Conservation (phyloP, 2,888 invertebrate genomes). For the Drosophila peninsularis region DNA sequence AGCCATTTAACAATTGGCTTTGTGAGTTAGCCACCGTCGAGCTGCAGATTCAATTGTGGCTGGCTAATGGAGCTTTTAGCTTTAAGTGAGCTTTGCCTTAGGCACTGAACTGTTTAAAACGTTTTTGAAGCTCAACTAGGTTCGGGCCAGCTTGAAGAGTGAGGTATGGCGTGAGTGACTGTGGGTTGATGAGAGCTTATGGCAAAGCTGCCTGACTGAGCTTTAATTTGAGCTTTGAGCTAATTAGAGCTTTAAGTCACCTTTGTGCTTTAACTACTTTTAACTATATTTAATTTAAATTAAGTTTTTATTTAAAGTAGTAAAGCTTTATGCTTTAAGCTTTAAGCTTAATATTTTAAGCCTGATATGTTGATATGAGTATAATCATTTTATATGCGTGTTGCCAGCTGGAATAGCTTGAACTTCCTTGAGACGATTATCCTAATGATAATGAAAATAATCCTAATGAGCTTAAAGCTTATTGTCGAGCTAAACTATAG, state of each 20-base stretch:
- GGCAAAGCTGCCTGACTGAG: background rate
- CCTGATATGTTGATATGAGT: too few relatives aligned
- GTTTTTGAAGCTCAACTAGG: background rate
- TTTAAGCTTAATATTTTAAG: too few relatives aligned
- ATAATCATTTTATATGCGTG: too few relatives aligned
- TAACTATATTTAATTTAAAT: too few relatives aligned
- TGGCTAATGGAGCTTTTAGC: constrained; percentile 2
- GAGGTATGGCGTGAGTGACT: background rate
- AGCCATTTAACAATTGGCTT: constrained; percentile 12
- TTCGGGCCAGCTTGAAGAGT: background rate
- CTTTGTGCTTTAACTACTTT: background rate
- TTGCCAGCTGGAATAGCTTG: too few relatives aligned
- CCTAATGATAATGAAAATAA: too few relatives aligned
- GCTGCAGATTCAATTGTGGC: constrained; percentile 1
- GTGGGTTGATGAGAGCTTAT: background rate
- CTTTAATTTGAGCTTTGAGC: background rate
- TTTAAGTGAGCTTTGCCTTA: background rate
- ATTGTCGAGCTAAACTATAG: too few relatives aligned
- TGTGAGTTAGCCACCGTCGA: background rate
- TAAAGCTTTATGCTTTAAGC: too few relatives aligned
- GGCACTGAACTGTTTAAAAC: background rate
- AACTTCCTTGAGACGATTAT: too few relatives aligned
- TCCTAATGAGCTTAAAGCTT: too few relatives aligned
- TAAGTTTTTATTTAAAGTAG: too few relatives aligned
- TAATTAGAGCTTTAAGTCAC: background rate